Evolutionary conservation across 2,888 invertebrate genomes (phyloP), one percentile per base, ranked within the genome.

Genomic region (Gymnocheta viridis): DNA sequence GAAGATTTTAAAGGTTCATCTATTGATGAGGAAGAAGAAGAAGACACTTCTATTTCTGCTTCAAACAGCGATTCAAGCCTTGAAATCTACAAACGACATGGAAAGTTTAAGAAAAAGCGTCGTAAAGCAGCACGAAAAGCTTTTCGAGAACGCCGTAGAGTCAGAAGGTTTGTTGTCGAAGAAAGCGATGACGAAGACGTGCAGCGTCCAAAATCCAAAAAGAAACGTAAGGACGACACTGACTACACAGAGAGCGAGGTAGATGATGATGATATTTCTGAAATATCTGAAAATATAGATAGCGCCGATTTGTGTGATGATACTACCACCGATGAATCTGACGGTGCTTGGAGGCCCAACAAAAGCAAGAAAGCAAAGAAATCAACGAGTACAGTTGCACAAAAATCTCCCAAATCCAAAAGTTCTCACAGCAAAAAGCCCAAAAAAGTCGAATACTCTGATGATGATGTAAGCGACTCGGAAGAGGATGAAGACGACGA

Each of bases 1-100:
- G 98, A 98, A 91, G 98, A 98, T 91, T 98, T 98, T 89, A 96
- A 97, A 90, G 96, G 91, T 0, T 91, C 97, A 51, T 95, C 96
- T 0, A 89, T 90, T 86, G 90, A 91, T 14, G 93, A 93, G 2
- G 91, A 91, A 0, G 89, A 87, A 9, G 91, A 91, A 4, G 89
- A 87, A 5, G 90, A 91, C 5, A 90, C 90, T 60, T 94, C 95
- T 29, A 93, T 94, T 72, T 92, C 92, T 0, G 93, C 93, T 0
- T 94, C 94, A 10, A 94, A 94, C 27, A 94, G 93, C 47, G 93
- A 93, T 60, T 92, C 93, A n/a, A 92, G 92, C 14, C 89, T 93
- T 54, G 93, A 93, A 47, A 89, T 92, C 2, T 92, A 93, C 69
- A 90, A 92, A 22, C 92, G 93, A 22, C 91, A 93, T 14, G 91